These are phyloP conservation scores for Puntigrus tetrazona DNA, from an alignment of 2,113 vertebrate genomes.

Conservation along the genomic window DNA sequence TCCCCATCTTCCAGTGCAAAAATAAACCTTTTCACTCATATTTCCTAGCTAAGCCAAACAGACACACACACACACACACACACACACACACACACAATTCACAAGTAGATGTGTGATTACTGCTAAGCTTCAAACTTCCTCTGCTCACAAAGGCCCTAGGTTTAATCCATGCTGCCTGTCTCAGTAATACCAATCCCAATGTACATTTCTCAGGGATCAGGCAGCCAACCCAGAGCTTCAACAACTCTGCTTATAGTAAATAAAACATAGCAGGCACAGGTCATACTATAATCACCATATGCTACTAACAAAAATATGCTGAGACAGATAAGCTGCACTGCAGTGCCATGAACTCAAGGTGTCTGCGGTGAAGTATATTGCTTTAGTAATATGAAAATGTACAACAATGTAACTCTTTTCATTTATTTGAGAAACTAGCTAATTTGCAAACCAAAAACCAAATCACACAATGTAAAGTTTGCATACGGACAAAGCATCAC, in stretches of 20 bases:
- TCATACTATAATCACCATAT: slow-evolving; percentile 42
- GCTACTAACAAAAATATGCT: background rate
- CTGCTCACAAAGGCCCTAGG: slow-evolving; percentile 29
- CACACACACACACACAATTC: background rate
- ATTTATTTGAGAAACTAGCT: slow-evolving; percentile 4
- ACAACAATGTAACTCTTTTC: slow-evolving; percentile 1
- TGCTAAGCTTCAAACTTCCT: slow-evolving; percentile 11
- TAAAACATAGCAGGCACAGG: background rate
- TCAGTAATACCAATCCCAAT: slow-evolving; percentile 66
- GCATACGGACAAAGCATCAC: background rate
- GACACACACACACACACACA: background rate
- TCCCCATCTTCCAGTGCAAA: background rate
- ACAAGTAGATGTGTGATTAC: background rate
- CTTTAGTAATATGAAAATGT: background rate
- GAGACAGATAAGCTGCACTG: background rate
- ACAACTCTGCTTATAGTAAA: background rate
- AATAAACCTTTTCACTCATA: background rate
- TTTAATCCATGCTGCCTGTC: slow-evolving; percentile 66
- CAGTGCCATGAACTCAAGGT: background rate
- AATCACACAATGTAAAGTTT: background rate
- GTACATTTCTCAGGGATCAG: slow-evolving; percentile 64
- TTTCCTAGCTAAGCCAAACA: slow-evolving; percentile 9
- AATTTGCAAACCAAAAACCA: background rate
- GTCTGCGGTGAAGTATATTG: background rate
- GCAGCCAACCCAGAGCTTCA: background rate